Evolutionary conservation across 2,797 vertebrate genomes (phyloP).

Genomic region (Schizopygopsis pylzovi): DNA sequence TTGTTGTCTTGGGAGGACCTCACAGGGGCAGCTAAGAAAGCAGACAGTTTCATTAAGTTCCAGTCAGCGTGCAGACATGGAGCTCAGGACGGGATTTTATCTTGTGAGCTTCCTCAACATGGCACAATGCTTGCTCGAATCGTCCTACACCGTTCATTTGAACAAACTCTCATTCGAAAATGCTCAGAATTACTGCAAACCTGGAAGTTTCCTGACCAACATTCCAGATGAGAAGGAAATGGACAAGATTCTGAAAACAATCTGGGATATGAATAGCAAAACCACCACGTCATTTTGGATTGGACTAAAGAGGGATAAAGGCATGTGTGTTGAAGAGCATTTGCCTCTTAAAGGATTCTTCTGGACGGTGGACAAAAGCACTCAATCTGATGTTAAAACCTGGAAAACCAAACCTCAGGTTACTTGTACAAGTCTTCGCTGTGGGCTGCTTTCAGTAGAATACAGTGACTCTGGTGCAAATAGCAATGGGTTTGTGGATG

Average conservation of each 20-base stretch:
- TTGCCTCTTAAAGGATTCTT: conserved; percentile 81
- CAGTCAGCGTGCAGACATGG: conserved; percentile 57
- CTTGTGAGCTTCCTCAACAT: conserved; percentile 60
- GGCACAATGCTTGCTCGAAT: not conserved
- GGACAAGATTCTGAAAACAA: conserved; percentile 60
- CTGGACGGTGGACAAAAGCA: conserved; percentile 71
- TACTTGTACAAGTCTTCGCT: conserved; percentile 74
- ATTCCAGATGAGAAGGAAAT: conserved; percentile 69
- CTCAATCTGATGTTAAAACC: conserved; percentile 26
- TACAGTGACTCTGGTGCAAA: accelerated
- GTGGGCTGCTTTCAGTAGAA: conserved; percentile 72
- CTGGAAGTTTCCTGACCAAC: conserved; percentile 72
- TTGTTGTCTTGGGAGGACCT: conserved; percentile 67
- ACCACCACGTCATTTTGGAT: conserved; percentile 75
- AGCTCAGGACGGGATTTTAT: conserved; percentile 55
- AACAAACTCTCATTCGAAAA: conserved; percentile 43
- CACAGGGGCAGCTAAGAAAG: conserved; percentile 61
- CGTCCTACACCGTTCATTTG: conserved; percentile 52
- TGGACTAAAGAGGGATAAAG: conserved; percentile 73
- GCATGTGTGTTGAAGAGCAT: conserved; percentile 65
- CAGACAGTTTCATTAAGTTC: conserved; percentile 42
- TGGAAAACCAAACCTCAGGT: conserved; percentile 76
- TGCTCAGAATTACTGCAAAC: conserved; percentile 59
- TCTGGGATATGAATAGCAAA: not conserved
- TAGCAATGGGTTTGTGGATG: conserved; percentile 73